Evolutionary conservation across 2,888 invertebrate species (phyloP), one percentile per base, ranked within the genome.

Genomic region (Didymodactylos carnosus): DNA sequence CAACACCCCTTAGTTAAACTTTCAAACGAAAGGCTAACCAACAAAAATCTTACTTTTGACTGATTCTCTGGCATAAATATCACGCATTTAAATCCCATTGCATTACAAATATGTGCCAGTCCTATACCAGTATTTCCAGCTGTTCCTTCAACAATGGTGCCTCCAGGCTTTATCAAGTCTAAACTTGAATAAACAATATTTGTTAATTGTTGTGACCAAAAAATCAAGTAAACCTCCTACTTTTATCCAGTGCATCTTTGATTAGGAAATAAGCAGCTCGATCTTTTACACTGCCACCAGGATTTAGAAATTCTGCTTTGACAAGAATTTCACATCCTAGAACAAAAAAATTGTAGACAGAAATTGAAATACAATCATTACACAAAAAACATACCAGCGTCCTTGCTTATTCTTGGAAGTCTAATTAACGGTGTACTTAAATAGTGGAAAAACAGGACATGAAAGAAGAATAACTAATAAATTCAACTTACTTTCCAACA

Each of bases 71-170:
- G 83, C 82, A 83, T 82, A 77, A 79, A 83, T 71, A 83, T 82
- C 29, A 82, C 81, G 79, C 82, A 82, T 76, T 81, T 82, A 75
- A 81, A 82, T 0, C 82, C 82, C 77, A 82, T 71, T 7, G 82
- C 79, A 39, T 81, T 78, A 75, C 82, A 82, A 78, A 83, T 80
- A 76, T 83, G 83, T n/a, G 82, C 83, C 46, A 83, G 78, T 14
- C 83, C 83, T 70, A 83, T 83, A 16, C 83, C 83, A 41, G 83
- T 83, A 76, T 83, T 83, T 0, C 83, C 83, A 23, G 83, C 83
- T 27, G 83, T 83, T 0, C 83, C 83, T 77, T 83, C 83, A 6
- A 83, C 82, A 3, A 83, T 79, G 7, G 81, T 83, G 0, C 82
- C 83, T 19, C 83, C 83, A 35, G 80, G 79, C 27, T 76, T 75